These are phyloP conservation scores for Didymodactylos carnosus DNA, from an alignment of 2,888 invertebrate species.

Conservation along the genomic window DNA sequence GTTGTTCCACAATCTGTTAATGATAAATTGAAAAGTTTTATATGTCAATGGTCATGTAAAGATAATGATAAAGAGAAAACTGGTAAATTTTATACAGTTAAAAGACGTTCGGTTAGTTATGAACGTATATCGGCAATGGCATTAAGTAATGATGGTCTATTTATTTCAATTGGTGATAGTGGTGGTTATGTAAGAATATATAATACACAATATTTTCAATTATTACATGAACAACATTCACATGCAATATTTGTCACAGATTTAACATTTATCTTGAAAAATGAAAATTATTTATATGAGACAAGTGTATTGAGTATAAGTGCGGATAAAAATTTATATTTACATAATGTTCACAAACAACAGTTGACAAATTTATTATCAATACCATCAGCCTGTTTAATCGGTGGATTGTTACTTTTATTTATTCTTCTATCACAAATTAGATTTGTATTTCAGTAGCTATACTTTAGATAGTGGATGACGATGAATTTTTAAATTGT, in stretches of 20 bases:
- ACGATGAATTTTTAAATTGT: no score
- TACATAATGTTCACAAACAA: neutral
- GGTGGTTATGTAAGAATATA: neutral
- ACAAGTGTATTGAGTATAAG: neutral
- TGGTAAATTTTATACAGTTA: neutral
- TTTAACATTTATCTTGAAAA: neutral
- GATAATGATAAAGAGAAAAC: neutral
- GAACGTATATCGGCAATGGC: neutral
- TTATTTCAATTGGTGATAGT: neutral
- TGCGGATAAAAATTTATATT: neutral
- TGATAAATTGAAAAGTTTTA: neutral
- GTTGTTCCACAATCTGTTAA: neutral
- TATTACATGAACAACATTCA: neutral
- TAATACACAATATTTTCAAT: neutral
- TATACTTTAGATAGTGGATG: neutral
- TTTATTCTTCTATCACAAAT: neutral
- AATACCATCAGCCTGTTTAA: neutral
- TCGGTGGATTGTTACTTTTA: neutral
- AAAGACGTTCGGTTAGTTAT: neutral
- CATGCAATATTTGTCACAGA: neutral
- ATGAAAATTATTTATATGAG: neutral
- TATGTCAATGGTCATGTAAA: neutral
- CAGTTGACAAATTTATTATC: neutral
- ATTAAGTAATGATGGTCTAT: neutral
- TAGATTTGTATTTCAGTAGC: neutral